Conservation (phyloP, 2,888 invertebrate genomes). For the Ectemnius lituratus region DNA sequence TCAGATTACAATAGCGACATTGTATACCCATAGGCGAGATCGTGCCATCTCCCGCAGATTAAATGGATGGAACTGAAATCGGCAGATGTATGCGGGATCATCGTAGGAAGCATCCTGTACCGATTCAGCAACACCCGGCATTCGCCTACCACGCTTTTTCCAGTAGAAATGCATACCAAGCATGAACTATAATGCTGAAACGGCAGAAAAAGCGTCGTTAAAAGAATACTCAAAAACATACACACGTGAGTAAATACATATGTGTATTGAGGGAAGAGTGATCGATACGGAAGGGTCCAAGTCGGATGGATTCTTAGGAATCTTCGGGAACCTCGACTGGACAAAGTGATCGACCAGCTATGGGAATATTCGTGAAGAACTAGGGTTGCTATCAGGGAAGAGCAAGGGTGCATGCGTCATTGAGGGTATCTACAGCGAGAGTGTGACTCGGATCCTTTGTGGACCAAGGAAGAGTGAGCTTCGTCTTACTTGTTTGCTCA, state of each 20-base stretch:
- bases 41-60: slow-evolving; percentile 20
- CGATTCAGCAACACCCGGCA: background rate
- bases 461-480: slow-evolving; percentile 15
- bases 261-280: background rate
- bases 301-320: too few relatives aligned
- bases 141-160: background rate
- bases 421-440: slow-evolving; percentile 20
- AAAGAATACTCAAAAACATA: background rate
- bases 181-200: background rate
- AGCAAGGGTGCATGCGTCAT: slow-evolving; percentile 34
- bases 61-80: slow-evolving; percentile 28
- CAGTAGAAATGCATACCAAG: slow-evolving; percentile 1
- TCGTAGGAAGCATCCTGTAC: too few relatives aligned
- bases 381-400: background rate
- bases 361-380: slow-evolving; percentile 24
- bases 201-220: background rate
- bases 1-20: slow-evolving; percentile 32
- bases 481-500: slow-evolving; percentile 40
- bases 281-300: too few relatives aligned
- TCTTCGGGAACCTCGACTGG: too few relatives aligned
- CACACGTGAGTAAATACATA: background rate
- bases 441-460: slow-evolving; percentile 23
- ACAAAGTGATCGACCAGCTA: slow-evolving; percentile 10
- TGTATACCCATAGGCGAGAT: slow-evolving; percentile 9
- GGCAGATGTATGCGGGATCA: slow-evolving; percentile 38